Evolutionary conservation across 2,113 vertebrate genomes (phyloP).

Genomic region (Symphodus melops): DNA sequence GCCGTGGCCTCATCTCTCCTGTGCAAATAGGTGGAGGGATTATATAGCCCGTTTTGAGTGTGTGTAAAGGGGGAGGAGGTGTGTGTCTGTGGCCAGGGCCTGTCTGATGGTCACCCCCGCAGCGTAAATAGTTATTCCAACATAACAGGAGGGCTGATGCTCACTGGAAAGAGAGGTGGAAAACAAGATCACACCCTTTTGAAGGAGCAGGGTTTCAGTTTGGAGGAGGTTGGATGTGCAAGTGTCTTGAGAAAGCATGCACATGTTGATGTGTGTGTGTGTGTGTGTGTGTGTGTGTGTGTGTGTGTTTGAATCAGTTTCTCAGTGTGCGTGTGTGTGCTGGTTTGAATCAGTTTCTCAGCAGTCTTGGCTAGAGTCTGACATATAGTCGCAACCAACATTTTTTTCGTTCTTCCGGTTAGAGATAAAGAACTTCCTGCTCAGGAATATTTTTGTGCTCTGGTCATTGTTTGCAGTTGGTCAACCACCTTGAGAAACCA

Average conservation of each 20-base stretch:
- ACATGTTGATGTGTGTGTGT: neutral
- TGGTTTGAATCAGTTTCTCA: neutral
- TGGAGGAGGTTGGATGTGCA: neutral
- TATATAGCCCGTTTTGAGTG: conserved; percentile 64
- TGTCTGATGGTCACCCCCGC: conserved; percentile 74
- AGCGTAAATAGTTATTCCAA: conserved; percentile 75
- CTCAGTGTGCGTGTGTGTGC: neutral
- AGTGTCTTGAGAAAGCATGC: neutral
- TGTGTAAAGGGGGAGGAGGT: conserved; percentile 37
- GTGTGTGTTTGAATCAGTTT: neutral
- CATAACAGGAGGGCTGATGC: conserved; percentile 65
- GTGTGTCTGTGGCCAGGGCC: conserved; percentile 62
- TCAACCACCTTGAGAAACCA: too few species aligned
- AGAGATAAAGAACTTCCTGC: neutral
- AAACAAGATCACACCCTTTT: conserved; percentile 57
- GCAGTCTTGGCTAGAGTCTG: too few species aligned
- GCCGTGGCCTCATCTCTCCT: conserved; percentile 73
- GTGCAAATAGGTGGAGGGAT: conserved; percentile 81
- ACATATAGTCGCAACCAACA: too few species aligned
- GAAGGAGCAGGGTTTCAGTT: neutral
- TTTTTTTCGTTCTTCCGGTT: too few species aligned
- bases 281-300: too few species aligned
- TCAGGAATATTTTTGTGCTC: neutral
- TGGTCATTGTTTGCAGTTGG: neutral
- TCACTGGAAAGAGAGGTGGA: conserved; percentile 17